Evolutionary conservation across 2,888 invertebrate species (phyloP).

Genomic region (Perdita meconis): DNA sequence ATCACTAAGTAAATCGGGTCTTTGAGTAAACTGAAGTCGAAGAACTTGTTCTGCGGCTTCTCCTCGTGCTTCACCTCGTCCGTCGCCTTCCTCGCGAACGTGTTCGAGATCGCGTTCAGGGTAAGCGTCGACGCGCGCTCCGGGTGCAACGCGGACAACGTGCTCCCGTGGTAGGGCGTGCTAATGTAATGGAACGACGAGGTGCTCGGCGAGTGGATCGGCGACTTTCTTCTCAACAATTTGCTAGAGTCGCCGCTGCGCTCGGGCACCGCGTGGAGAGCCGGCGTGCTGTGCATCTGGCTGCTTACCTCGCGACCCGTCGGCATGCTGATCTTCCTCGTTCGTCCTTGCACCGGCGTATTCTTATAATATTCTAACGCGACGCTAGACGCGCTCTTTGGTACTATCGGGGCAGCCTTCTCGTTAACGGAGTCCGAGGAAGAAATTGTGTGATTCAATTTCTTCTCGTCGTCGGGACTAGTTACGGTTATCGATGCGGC

Average conservation of each 20-base stretch:
- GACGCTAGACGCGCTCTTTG: constrained; percentile 89
- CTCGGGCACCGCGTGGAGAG: constrained; percentile 90
- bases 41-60: constrained; percentile 86
- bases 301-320: constrained; percentile 85
- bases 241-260: constrained; percentile 83
- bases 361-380: constrained; percentile 86
- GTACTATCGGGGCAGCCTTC: constrained; percentile 76
- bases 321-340: constrained; percentile 87
- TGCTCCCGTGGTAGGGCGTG: constrained; percentile 94
- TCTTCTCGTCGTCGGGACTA: constrained; percentile 78
- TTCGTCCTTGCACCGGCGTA: constrained; percentile 84
- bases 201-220: constrained; percentile 90
- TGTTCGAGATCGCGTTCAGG: constrained; percentile 88
- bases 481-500: constrained; percentile 76
- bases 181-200: constrained; percentile 94
- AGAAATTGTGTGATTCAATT: constrained; percentile 60
- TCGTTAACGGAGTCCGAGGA: constrained; percentile 50
- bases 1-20: constrained; percentile 94
- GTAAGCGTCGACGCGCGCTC: constrained; percentile 92
- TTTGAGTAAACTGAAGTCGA: constrained; percentile 89
- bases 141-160: constrained; percentile 89
- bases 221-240: constrained; percentile 80
- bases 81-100: constrained; percentile 83
- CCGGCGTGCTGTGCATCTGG: constrained; percentile 88
- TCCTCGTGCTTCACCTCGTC: constrained; percentile 80